Evolutionary conservation across 2,888 invertebrate species (phyloP), one percentile per base, ranked within the genome.

Genomic region (Sminthurides aquaticus): DNA sequence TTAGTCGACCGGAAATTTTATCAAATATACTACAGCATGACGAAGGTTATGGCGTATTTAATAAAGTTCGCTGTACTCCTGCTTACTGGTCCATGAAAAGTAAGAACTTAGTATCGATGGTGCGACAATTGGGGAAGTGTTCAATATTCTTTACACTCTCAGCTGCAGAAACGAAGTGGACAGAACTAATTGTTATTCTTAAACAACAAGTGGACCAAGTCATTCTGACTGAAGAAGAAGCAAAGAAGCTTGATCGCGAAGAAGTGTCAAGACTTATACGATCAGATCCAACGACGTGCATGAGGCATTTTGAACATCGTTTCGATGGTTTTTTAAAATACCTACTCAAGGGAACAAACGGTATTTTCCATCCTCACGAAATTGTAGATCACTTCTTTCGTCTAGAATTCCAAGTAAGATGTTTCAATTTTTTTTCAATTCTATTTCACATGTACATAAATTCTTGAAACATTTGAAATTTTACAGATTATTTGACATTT

Each of bases 161-260:
- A 11, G 66, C 69, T n/a, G 70, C 68, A 8, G 70, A 70, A 28
- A 55, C 61, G 3, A 61, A 58, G 24, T 70, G 70, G 69, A 25
- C 29, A 0, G 64, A 67, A 11, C 57, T 68, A 0, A 15, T 70
- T 18, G 55, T 43, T 2, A 48, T 56, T n/a, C 57, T 71, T 0
- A 24, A 3, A 1, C 56, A 62, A 57, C 2, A 63, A 3, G 3
- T 59, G 2, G 28, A 57, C 15, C 18, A 29, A 8, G 27, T 24
- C 2, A 22, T 22, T 1, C 54, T 69, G 3, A n/a, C 57, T 5
- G 56, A 57, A 27, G 52, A 63, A 22, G 68, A 70, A 48, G 65
- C 64, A 2, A 22, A 25, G 15, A 27, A 55, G 3, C 18, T 60
- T 26, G 43, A 3, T 8, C 43, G 15, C 3, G 27, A 55, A 2